A percentile compares a stretch with the other conserved stretches of the same genome.
phyloP scores from a whole-genome alignment of 2,888 invertebrate species.

The Rutpela maculata region DNA sequence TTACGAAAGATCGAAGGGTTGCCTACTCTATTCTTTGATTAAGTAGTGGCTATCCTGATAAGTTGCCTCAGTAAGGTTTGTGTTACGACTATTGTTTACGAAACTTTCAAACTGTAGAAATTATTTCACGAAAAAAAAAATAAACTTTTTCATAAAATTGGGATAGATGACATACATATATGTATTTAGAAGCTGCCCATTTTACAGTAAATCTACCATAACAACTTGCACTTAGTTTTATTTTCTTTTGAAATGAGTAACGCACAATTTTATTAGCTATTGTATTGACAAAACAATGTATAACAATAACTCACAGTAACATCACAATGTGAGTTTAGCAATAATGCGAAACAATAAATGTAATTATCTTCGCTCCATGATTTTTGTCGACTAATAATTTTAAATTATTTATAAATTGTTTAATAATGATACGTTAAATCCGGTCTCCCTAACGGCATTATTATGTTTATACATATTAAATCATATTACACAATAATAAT shows the following conservation, averaged over 20 bases:
- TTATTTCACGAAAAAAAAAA: too few relatives aligned
- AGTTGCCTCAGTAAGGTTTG: too few relatives aligned
- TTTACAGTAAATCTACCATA: too few relatives aligned
- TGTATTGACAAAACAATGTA: background rate
- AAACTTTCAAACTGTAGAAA: too few relatives aligned
- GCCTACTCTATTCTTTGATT: too few relatives aligned
- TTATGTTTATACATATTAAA: background rate
- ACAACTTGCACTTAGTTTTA: background rate
- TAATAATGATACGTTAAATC: background rate
- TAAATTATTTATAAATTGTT: constrained; percentile 11
- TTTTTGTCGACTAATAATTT: background rate
- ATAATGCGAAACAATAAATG: background rate
- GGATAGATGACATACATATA: too few relatives aligned
- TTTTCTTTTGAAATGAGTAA: background rate
- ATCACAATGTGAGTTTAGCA: constrained; percentile 4
- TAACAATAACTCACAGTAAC: background rate
- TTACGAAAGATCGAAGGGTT: too few relatives aligned
- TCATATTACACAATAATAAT: background rate
- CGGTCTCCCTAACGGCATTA: background rate
- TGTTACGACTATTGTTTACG: too few relatives aligned
- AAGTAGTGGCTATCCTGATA: too few relatives aligned
- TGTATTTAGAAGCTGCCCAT: too few relatives aligned
- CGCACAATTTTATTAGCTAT: background rate
- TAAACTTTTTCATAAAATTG: too few relatives aligned
- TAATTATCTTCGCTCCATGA: constrained; percentile 2